Conservation (phyloP, 2,113 vertebrate genomes). For the Pedionomus torquatus region DNA sequence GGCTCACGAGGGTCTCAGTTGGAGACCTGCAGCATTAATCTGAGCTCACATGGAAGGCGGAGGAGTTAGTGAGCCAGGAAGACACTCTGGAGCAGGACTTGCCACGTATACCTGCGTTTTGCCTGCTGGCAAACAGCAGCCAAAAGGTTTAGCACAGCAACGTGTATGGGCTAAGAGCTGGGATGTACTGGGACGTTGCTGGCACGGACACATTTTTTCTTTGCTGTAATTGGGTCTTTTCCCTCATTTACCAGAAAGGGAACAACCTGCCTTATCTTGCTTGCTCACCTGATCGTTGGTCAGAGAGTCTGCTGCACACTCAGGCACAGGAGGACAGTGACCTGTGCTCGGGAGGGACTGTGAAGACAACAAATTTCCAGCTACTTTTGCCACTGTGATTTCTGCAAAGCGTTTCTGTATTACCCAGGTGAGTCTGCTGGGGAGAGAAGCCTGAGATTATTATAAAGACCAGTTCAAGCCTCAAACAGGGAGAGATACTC, state of each 20-base stretch:
- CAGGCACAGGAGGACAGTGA: background rate
- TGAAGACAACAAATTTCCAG: background rate
- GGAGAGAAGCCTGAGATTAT: background rate
- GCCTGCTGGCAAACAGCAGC: background rate
- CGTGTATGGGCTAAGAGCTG: background rate
- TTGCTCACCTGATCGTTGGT: background rate
- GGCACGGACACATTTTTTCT: background rate
- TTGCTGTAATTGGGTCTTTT: background rate
- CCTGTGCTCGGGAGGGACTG: background rate
- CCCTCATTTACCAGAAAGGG: background rate
- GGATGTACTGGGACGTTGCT: background rate
- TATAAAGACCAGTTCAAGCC: background rate
- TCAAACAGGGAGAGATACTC: background rate
- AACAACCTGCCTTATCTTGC: background rate
- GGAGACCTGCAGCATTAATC: background rate
- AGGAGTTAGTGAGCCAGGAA: background rate
- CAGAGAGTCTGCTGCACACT: background rate
- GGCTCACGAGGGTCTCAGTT: background rate
- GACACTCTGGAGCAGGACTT: background rate
- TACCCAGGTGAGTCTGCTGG: conserved; percentile 31
- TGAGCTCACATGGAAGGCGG: background rate
- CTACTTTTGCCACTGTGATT: background rate
- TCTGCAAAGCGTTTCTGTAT: background rate
- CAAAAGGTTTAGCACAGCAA: background rate
- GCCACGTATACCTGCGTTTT: background rate